phyloP scores from a whole-genome alignment of 1,140 invertebrate genomes.

The Fopius arisanus region DNA sequence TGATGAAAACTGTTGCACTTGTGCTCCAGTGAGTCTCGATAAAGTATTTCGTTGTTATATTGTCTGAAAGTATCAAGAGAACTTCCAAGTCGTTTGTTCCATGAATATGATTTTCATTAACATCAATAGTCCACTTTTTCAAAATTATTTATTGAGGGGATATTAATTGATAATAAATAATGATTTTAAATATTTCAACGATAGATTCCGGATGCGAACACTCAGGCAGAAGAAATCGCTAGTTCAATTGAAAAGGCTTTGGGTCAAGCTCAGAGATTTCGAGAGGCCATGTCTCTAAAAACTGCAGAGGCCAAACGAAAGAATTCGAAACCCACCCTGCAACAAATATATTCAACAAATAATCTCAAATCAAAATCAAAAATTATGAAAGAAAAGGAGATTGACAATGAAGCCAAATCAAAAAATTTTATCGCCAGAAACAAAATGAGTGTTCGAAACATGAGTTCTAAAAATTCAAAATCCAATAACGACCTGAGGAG shows the following conservation, averaged over 20 bases:
- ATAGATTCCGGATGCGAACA: conserved; percentile 15
- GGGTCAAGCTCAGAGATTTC: conserved; percentile 47
- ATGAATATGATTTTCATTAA: no score
- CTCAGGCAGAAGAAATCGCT: conserved; percentile 45
- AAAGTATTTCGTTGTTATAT: background rate
- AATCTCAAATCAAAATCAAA: background rate
- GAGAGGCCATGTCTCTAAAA: conserved; percentile 40
- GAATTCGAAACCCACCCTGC: conserved; percentile 1
- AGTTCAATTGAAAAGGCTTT: conserved; percentile 48
- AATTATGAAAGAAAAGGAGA: conserved; percentile 27
- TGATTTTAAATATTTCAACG: conserved; percentile 27
- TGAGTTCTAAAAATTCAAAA: conserved; percentile 17
- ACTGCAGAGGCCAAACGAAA: conserved; percentile 25
- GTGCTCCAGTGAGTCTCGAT: conserved; percentile 31
- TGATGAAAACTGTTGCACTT: conserved; percentile 45
- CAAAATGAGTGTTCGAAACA: conserved; percentile 21
- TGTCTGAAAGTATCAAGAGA: background rate
- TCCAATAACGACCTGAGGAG: conserved; percentile 7
- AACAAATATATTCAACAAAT: conserved; percentile 22
- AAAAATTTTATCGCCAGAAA: conserved; percentile 34
- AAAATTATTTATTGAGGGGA: no score
- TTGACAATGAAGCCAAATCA: background rate
- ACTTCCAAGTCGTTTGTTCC: no score
- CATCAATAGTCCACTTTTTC: no score
- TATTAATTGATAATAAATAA: conserved; percentile 3